Evolutionary conservation across 1,140 invertebrate genomes (phyloP).

Genomic region (Aleiodes sp.): DNA sequence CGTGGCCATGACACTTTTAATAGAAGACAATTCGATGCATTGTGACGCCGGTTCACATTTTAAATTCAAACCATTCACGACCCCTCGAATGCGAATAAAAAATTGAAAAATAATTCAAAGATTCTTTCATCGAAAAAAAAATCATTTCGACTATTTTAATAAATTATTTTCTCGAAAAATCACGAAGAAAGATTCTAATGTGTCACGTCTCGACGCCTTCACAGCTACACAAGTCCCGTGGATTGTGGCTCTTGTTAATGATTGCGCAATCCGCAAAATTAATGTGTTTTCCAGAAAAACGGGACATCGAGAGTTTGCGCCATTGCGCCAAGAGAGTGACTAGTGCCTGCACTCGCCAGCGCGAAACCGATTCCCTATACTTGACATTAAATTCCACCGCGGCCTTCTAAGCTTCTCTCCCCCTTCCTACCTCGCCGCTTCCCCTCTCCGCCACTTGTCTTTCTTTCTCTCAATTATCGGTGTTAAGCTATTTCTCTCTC

Average conservation of each 20-base stretch:
- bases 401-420: slow-evolving; percentile 35
- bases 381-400: slow-evolving; percentile 40
- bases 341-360: slow-evolving; percentile 5
- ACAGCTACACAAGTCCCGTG: background rate
- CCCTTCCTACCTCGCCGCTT: background rate
- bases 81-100: background rate
- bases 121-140: background rate
- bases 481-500: background rate
- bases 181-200: slow-evolving; percentile 51
- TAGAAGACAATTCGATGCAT: slow-evolving; percentile 62
- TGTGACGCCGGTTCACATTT: slow-evolving; percentile 40
- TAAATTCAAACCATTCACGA: background rate
- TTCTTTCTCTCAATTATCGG: slow-evolving; percentile 2
- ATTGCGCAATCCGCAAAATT: slow-evolving; percentile 39
- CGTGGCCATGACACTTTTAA: slow-evolving; percentile 63
- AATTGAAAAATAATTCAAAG: slow-evolving; percentile 1
- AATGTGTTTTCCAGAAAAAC: slow-evolving; percentile 40
- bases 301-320: slow-evolving; percentile 33
- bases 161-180: slow-evolving; percentile 27
- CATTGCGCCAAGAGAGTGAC: slow-evolving; percentile 32
- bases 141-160: background rate
- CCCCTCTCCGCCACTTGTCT: background rate
- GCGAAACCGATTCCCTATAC: slow-evolving; percentile 40
- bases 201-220: slow-evolving; percentile 38
- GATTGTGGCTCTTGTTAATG: slow-evolving; percentile 19